Evolutionary conservation across 2,797 vertebrate genomes (phyloP), one percentile per base, ranked within the genome.

Genomic region (Phalloptychus januarius): DNA sequence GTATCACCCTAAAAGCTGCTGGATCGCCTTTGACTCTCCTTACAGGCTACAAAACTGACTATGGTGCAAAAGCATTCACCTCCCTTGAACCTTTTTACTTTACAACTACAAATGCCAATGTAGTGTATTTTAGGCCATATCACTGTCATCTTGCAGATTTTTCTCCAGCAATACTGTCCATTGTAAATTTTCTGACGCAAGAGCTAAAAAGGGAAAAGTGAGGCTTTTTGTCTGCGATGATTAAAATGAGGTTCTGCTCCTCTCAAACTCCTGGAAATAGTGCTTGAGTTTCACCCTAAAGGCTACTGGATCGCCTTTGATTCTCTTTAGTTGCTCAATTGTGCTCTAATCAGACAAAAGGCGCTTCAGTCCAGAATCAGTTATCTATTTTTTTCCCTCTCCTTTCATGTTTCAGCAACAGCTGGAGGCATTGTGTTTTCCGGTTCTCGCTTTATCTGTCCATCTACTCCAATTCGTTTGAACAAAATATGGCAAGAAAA

Each of bases 311-410:
- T 74, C 33, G 69, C 69, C 44, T 76, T 25, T 77, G 76, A 80
- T 82, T 83, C 65, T 72, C 50, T 28, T 54, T 54, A 82, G 72
- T 76, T 80, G 76, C 82, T 65, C 76, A 42, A 76, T 78, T 77
- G 80, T 85, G 78, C 79, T 84, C 80, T 79, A 78, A 44, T 80
- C 71, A 81, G 50, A 65, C 36, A 65, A 65, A 23, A 77, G 61
- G 40, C 69, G 74, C 74, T 80, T 77, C 48, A 54, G 36, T 75
- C 10, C 44, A 79, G 69, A 33, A 23, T 10, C n/a, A 36, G n/a
- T 63, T 76, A 50, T 73, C 18, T 54, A 31, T 58, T 28, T 7
- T 58, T 48, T 46, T 67, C 74, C 78, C 73, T 83, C 67, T 77
- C 31, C 54, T 54, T 73, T 54, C 33, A 73, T 73, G 48, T 54